Conservation (phyloP, 2,888 invertebrate species). For the Augiades crinisus region DNA sequence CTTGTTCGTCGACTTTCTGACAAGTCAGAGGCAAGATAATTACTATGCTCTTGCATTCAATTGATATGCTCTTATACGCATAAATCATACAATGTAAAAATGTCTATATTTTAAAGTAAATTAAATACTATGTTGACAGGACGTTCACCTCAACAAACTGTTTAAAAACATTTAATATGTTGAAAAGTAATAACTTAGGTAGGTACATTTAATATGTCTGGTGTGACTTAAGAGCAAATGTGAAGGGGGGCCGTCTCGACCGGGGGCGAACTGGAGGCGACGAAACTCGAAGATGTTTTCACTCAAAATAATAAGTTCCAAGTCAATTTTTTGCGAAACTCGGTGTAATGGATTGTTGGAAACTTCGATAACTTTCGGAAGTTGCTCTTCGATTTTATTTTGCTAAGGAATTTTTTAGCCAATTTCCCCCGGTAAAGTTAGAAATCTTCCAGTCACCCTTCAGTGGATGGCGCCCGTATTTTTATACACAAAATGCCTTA, state of each 20-base stretch:
- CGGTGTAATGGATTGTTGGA: slow-evolving; percentile 79
- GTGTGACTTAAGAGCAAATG: slow-evolving; percentile 15
- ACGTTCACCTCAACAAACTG: no score
- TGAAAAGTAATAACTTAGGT: neutral
- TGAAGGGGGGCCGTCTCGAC: slow-evolving; percentile 32
- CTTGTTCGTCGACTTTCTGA: no score
- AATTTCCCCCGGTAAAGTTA: slow-evolving; percentile 74
- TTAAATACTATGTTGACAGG: no score
- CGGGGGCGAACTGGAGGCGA: slow-evolving; percentile 54
- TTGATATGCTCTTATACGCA: no score
- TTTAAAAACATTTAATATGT: neutral
- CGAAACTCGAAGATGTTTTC: slow-evolving; percentile 73
- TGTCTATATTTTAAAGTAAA: no score
- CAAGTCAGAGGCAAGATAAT: no score
- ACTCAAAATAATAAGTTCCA: slow-evolving; percentile 79
- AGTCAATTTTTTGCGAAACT: slow-evolving; percentile 77
- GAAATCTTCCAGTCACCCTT: slow-evolving; percentile 73
- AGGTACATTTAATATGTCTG: neutral
- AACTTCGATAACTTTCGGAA: slow-evolving; percentile 80
- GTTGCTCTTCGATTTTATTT: slow-evolving; percentile 78
- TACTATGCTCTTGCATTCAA: no score
- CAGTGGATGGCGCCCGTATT: slow-evolving; percentile 41
- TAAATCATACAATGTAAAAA: no score
- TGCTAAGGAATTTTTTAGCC: slow-evolving; percentile 76
- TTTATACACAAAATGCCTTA: slow-evolving; percentile 22